These are phyloP conservation scores for Drosophila trichaetosa DNA, from an alignment of 2,888 invertebrate genomes.

Conservation along the genomic window DNA sequence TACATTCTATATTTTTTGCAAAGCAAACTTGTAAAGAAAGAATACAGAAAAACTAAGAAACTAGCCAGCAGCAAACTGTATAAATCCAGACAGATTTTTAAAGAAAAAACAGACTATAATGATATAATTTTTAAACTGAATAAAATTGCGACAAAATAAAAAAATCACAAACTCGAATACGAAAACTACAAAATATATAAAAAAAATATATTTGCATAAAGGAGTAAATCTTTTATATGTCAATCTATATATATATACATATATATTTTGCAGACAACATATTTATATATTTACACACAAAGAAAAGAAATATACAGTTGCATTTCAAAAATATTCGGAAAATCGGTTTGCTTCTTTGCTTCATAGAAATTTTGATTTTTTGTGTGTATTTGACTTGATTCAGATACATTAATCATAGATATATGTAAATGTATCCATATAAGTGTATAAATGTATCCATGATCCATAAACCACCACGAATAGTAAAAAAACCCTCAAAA, in stretches of 20 bases:
- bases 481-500: conserved; percentile 11
- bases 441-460: conserved; percentile 45
- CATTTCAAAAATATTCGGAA: conserved; percentile 23
- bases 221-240: conserved; percentile 52
- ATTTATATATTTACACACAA: conserved; percentile 67
- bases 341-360: conserved; percentile 74
- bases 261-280: conserved; percentile 71
- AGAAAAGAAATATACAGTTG: conserved; percentile 33
- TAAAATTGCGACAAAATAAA: conserved; percentile 15
- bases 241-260: conserved; percentile 50
- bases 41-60: conserved; percentile 48
- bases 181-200: conserved; percentile 32
- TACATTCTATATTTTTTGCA: conserved; percentile 79
- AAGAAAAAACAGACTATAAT: conserved; percentile 54
- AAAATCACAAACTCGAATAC: conserved; percentile 23
- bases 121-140: conserved; percentile 47
- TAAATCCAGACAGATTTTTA: conserved; percentile 58
- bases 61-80: conserved; percentile 53
- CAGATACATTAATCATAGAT: conserved; percentile 14
- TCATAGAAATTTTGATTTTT: conserved; percentile 42
- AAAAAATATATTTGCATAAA: conserved; percentile 26
- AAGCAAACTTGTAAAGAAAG: conserved; percentile 66
- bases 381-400: conserved; percentile 28
- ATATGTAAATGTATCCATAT: conserved; percentile 26
- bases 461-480: conserved; percentile 25